A percentile compares a stretch with the other conserved stretches of the same genome.
Conservation (phyloP, 2,113 vertebrate species). For the Anolis carolinensis region DNA sequence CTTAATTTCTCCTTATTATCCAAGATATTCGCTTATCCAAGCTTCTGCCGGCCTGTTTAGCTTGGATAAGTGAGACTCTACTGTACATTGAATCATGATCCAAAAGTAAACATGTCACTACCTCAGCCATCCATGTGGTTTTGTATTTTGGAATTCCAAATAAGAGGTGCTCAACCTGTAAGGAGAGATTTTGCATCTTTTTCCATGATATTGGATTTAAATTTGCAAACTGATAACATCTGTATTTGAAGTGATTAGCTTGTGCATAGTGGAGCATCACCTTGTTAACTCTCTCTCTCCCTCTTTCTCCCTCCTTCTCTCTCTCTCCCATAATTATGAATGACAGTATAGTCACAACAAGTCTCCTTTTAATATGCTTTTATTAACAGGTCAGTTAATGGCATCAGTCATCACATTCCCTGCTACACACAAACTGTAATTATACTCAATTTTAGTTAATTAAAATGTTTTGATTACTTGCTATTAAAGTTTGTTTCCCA, state of each 20-base stretch:
- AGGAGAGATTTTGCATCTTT: too few relatives aligned
- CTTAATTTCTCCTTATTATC: too few relatives aligned
- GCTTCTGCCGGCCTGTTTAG: too few relatives aligned
- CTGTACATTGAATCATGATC: too few relatives aligned
- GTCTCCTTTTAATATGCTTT: neutral
- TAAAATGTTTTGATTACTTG: constrained; percentile 18
- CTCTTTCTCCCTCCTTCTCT: neutral
- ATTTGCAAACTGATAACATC: neutral
- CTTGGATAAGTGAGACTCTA: too few relatives aligned
- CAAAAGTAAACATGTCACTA: too few relatives aligned
- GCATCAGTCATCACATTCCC: constrained; percentile 1
- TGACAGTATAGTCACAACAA: neutral
- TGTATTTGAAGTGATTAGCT: neutral
- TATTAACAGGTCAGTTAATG: neutral
- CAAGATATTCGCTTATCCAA: too few relatives aligned
- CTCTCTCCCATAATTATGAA: neutral
- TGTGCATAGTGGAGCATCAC: neutral
- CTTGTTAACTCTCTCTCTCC: neutral
- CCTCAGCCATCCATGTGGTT: too few relatives aligned
- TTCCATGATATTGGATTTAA: neutral
- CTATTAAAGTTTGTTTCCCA: constrained; percentile 4
- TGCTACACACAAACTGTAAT: constrained; percentile 5
- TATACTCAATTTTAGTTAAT: constrained; percentile 15
- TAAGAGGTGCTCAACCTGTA: too few relatives aligned
- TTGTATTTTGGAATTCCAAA: too few relatives aligned